Evolutionary conservation across 1,140 invertebrate species (phyloP).

Genomic region (Ips typographus): DNA sequence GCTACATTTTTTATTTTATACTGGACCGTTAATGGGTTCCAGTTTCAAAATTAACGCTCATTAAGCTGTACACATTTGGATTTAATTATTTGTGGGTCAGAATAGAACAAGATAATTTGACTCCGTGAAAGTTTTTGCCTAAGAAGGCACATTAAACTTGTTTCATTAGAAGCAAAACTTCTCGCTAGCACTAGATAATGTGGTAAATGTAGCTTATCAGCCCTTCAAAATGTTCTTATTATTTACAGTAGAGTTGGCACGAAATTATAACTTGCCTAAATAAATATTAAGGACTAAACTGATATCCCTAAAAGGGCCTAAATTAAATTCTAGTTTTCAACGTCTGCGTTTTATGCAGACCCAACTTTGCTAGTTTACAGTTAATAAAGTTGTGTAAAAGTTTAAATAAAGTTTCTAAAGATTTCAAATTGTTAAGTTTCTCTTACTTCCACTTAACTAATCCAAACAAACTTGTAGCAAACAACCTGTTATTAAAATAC

Average conservation of each 20-base stretch:
- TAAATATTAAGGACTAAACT: constrained; percentile 9
- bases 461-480: constrained; percentile 11
- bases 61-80: too few relatives aligned
- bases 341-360: constrained; percentile 12
- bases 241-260: constrained; percentile 8
- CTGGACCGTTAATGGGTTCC: too few relatives aligned
- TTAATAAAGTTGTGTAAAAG: constrained; percentile 21
- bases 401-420: constrained; percentile 9
- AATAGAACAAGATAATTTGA: too few relatives aligned
- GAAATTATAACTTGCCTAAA: constrained; percentile 15
- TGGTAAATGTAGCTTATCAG: too few relatives aligned
- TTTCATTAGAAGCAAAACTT: too few relatives aligned
- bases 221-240: background rate
- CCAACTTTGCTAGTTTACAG: constrained; percentile 17
- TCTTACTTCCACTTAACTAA: constrained; percentile 23
- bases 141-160: too few relatives aligned
- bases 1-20: too few relatives aligned
- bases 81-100: too few relatives aligned
- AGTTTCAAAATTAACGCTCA: too few relatives aligned
- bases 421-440: constrained; percentile 23
- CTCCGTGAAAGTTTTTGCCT: too few relatives aligned
- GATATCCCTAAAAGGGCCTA: constrained; percentile 1
- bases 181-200: too few relatives aligned
- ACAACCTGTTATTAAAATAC: constrained; percentile 13
- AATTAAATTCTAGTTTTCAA: constrained; percentile 16